phyloP scores from a whole-genome alignment of 2,113 vertebrate genomes.

The Ivindomyrus marchei region DNA sequence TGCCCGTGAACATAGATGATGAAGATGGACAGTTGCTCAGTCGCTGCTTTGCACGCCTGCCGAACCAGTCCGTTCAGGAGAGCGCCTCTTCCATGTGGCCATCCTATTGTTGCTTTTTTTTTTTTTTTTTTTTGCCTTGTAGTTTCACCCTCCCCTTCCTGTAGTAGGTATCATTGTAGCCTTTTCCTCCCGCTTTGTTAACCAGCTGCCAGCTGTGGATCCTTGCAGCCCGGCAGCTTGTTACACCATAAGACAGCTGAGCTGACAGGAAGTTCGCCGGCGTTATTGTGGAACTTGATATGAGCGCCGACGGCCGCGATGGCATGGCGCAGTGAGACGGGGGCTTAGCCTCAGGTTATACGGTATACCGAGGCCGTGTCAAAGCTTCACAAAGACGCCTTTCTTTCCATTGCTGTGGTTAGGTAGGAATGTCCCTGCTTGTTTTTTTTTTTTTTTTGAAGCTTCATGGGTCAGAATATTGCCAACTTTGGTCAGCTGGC shows the following conservation, averaged over 20 bases:
- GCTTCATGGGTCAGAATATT: background rate
- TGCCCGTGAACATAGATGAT: background rate
- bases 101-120: background rate
- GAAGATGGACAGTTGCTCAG: background rate
- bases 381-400: background rate
- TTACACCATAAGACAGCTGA: background rate
- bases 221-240: background rate
- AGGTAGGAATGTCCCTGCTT: constrained; percentile 2
- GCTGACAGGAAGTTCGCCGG: background rate
- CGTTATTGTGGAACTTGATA: background rate
- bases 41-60: background rate
- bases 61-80: background rate
- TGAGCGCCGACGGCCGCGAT: background rate
- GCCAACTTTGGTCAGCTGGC: too few species aligned
- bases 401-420: constrained; percentile 12
- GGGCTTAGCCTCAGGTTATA: background rate
- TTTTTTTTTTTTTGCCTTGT: background rate
- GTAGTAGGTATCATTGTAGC: background rate
- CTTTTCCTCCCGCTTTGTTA: background rate
- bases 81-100: background rate
- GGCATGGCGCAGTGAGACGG: background rate
- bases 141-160: background rate
- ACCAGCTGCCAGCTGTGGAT: background rate
- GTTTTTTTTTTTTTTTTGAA: background rate
- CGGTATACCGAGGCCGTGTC: background rate